These are phyloP conservation scores for Propithecus deckenii DNA, from an alignment of 2,797 vertebrate genomes.

Conservation along the genomic window DNA sequence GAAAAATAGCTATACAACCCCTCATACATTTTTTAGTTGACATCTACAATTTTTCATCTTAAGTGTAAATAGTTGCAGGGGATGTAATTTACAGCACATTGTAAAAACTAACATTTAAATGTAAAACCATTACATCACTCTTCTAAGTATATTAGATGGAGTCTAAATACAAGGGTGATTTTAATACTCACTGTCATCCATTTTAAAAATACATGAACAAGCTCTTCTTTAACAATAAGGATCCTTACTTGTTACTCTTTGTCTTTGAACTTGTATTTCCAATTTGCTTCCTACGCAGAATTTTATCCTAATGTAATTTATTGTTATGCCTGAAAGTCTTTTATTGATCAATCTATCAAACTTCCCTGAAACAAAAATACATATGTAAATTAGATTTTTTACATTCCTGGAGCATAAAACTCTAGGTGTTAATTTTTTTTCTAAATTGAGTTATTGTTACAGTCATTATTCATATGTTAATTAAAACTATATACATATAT, in stretches of 20 bases:
- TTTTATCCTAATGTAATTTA: constrained; percentile 42
- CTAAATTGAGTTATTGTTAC: constrained; percentile 7
- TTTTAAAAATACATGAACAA: constrained; percentile 49
- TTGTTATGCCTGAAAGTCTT: constrained; percentile 41
- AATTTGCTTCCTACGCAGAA: background rate
- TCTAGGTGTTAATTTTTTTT: constrained; percentile 50
- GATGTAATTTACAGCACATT: constrained; percentile 21
- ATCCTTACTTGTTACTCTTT: constrained; percentile 17
- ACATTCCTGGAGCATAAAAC: constrained; percentile 41
- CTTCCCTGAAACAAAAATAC: constrained; percentile 41
- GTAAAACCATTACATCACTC: constrained; percentile 8
- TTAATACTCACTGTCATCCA: background rate
- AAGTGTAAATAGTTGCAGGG: constrained; percentile 51
- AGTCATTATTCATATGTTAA: constrained; percentile 10
- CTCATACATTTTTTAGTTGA: constrained; percentile 17
- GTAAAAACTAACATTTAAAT: constrained; percentile 55
- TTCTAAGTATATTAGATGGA: constrained; percentile 17
- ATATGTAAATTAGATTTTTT: constrained; percentile 57
- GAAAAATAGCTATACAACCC: background rate
- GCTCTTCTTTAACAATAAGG: background rate
- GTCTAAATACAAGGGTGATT: constrained; percentile 40
- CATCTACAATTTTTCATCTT: constrained; percentile 39
- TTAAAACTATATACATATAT: background rate
- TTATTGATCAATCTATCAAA: constrained; percentile 54
- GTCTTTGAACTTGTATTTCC: constrained; percentile 21